These are phyloP conservation scores for Puffinus mauretanicus DNA, from an alignment of 2,113 vertebrate genomes.

Conservation along the genomic window DNA sequence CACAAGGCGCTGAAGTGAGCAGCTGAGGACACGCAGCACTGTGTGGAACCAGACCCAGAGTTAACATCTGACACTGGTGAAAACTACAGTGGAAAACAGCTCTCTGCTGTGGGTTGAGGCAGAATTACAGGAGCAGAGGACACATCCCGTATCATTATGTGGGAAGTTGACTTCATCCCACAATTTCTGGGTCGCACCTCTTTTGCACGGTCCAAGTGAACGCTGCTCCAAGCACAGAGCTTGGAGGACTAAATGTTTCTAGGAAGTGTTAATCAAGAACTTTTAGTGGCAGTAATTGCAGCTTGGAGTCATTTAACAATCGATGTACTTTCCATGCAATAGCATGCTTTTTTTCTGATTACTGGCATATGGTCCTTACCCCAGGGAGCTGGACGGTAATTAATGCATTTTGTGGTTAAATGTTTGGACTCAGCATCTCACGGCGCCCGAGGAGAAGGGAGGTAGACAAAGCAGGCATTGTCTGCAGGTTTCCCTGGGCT, in stretches of 20 bases:
- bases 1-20: background rate
- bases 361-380: background rate
- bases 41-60: accelerated
- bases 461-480: conserved; percentile 41
- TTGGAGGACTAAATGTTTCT: background rate
- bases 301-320: background rate
- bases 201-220: background rate
- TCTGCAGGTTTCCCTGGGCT: background rate
- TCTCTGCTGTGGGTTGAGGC: background rate
- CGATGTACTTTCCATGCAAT: background rate
- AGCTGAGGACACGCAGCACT: background rate
- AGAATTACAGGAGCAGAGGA: background rate
- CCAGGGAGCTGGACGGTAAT: conserved; percentile 1
- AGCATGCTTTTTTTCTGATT: background rate
- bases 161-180: background rate
- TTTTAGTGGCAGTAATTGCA: background rate
- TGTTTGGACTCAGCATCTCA: conserved; percentile 27
- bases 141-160: background rate
- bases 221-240: accelerated
- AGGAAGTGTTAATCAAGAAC: background rate
- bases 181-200: background rate
- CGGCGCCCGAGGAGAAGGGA: background rate
- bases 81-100: background rate
- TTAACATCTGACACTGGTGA: background rate
- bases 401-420: conserved; percentile 36